A percentile compares a stretch with the other conserved stretches of the same genome.
phyloP scores from a whole-genome alignment of 2,888 invertebrate genomes.

The Agriopis aurantiaria region DNA sequence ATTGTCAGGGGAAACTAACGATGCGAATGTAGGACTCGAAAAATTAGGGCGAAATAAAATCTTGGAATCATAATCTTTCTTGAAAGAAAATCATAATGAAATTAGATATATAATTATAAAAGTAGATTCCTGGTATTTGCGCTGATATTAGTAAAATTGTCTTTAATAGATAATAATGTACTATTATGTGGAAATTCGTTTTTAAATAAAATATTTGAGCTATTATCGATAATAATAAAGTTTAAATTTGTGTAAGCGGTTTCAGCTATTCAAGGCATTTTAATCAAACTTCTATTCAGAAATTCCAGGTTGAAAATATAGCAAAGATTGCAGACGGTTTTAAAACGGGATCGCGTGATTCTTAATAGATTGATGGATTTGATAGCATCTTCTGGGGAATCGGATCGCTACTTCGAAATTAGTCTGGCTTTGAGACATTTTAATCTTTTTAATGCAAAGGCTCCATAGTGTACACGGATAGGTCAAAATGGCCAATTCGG shows the following conservation, averaged over 20 bases:
- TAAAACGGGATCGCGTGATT: slow-evolving; percentile 46
- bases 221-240: not conserved
- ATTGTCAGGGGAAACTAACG: slow-evolving; percentile 19
- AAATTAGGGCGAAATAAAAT: slow-evolving; percentile 18
- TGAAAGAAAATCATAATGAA: not conserved
- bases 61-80: not conserved
- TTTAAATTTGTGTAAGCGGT: slow-evolving; percentile 5
- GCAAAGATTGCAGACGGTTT: slow-evolving; percentile 30
- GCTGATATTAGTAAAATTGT: not conserved
- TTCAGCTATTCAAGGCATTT: slow-evolving; percentile 6
- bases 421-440: slow-evolving; percentile 40
- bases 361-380: slow-evolving; percentile 45
- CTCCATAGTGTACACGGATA: not conserved
- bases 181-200: not conserved
- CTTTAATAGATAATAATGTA: not conserved
- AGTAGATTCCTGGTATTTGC: slow-evolving; percentile 9
- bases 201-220: not conserved
- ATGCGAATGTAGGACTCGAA: slow-evolving; percentile 21
- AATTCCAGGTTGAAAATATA: slow-evolving; percentile 18
- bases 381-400: slow-evolving; percentile 42
- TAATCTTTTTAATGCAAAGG: slow-evolving; percentile 25
- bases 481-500: not conserved
- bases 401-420: slow-evolving; percentile 45
- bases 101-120: not conserved
- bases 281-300: slow-evolving; percentile 16